phyloP scores from a whole-genome alignment of 2,113 vertebrate genomes.

The Eidolon helvum region DNA sequence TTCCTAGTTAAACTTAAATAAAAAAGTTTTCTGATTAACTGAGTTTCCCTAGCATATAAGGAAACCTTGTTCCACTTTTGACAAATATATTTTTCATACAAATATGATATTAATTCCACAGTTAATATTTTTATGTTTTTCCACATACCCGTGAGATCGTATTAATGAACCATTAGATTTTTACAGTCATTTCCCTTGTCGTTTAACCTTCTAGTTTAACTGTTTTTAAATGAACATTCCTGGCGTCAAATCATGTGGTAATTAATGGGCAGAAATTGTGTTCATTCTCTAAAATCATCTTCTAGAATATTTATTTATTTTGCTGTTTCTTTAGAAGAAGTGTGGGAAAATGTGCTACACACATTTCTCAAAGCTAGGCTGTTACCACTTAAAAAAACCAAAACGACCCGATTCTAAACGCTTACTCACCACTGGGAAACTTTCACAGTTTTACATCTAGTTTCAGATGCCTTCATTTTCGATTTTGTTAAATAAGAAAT shows the following conservation, averaged over 20 bases:
- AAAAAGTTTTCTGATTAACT: background rate
- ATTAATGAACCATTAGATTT: constrained; percentile 71
- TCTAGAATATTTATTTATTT: constrained; percentile 71
- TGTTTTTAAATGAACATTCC: constrained; percentile 78
- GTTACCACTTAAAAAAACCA: background rate
- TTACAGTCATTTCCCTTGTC: constrained; percentile 67
- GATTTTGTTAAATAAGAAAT: background rate
- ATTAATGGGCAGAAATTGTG: constrained; percentile 58
- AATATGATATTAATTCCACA: constrained; percentile 54
- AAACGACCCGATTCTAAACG: background rate
- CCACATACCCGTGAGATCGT: constrained; percentile 41
- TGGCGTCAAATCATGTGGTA: constrained; percentile 71
- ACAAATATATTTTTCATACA: background rate
- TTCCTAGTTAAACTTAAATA: background rate
- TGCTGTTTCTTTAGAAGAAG: constrained; percentile 59
- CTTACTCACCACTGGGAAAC: background rate
- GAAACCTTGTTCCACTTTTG: background rate
- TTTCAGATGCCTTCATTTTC: background rate
- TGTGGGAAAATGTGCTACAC: constrained; percentile 59
- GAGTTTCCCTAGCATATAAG: background rate
- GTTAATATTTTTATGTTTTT: constrained; percentile 66
- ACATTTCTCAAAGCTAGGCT: constrained; percentile 14
- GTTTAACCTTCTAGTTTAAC: constrained; percentile 73
- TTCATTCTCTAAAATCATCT: constrained; percentile 70
- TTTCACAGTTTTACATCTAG: background rate